A percentile compares a stretch with the other conserved stretches of the same genome.
These are phyloP conservation scores for Cheilosia grossa DNA, from an alignment of 2,888 invertebrate species.

Conservation along the genomic window DNA sequence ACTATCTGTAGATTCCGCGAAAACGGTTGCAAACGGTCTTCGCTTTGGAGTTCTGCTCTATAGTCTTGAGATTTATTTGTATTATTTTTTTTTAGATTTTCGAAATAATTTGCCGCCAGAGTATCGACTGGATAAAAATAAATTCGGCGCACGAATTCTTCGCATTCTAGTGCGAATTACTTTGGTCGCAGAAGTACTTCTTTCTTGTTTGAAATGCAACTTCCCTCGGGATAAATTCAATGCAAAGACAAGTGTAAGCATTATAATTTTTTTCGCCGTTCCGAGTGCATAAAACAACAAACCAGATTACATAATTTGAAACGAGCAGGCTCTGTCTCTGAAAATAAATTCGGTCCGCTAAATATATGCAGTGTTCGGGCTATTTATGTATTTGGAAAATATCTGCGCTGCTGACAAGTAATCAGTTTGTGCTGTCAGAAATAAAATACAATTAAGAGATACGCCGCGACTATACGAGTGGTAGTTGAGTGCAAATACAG, in stretches of 20 bases:
- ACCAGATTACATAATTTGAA: conserved; percentile 66
- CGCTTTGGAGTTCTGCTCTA: conserved; percentile 14
- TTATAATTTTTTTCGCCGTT: background rate
- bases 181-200: background rate
- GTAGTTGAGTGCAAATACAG: conserved; percentile 9
- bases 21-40: conserved; percentile 66
- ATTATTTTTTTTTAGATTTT: conserved; percentile 16
- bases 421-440: conserved; percentile 56
- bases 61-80: conserved; percentile 23
- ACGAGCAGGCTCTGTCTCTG: conserved; percentile 39
- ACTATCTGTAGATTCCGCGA: conserved; percentile 60
- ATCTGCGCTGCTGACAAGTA: conserved; percentile 55
- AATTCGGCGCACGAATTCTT: conserved; percentile 20
- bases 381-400: conserved; percentile 70
- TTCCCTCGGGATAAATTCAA: conserved; percentile 25
- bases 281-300: conserved; percentile 47
- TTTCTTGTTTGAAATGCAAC: conserved; percentile 19
- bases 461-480: conserved; percentile 22
- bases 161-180: background rate
- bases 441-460: conserved; percentile 49
- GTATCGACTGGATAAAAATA: conserved; percentile 52
- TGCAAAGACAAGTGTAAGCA: conserved; percentile 28
- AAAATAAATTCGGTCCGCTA: conserved; percentile 67
- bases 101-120: conserved; percentile 31
- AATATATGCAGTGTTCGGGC: conserved; percentile 63